Conservation (phyloP, 2,113 vertebrate genomes). For the Pseudorasbora parva region DNA sequence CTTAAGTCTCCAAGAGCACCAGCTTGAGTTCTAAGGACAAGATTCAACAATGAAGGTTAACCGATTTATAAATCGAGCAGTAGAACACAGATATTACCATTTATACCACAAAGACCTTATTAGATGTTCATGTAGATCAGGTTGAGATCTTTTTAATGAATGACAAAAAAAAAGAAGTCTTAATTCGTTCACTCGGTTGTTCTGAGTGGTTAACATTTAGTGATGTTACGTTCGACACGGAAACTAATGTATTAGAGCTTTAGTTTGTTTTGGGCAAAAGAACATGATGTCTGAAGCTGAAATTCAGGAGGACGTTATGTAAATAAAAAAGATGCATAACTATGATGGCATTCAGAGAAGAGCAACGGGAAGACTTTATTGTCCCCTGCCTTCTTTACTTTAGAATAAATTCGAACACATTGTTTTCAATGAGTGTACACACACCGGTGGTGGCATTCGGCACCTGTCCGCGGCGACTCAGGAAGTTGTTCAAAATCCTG, state of each 20-base stretch:
- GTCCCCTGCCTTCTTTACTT: not conserved
- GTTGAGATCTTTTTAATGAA: not conserved
- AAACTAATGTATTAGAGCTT: not conserved
- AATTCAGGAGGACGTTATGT: no score
- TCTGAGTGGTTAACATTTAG: not conserved
- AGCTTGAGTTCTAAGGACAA: conserved; percentile 13
- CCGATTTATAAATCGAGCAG: not conserved
- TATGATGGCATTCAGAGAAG: conserved; percentile 20
- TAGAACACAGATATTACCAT: not conserved
- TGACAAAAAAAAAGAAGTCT: not conserved
- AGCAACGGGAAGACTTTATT: conserved; percentile 7
- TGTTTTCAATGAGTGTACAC: no score
- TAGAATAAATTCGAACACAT: no score
- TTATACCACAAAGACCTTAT: not conserved
- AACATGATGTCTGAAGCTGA: not conserved
- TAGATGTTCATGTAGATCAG: not conserved
- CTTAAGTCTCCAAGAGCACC: conserved; percentile 20
- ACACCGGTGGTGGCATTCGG: no score
- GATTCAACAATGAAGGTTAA: conserved; percentile 16
- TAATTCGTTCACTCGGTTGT: not conserved
- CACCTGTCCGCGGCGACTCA: no score
- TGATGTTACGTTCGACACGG: not conserved
- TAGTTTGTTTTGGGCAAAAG: not conserved
- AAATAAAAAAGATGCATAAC: not conserved
- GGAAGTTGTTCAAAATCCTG: no score